Base-by-base conservation (phyloP, 2,888 invertebrate genomes). In the Chesias legatella region DNA sequence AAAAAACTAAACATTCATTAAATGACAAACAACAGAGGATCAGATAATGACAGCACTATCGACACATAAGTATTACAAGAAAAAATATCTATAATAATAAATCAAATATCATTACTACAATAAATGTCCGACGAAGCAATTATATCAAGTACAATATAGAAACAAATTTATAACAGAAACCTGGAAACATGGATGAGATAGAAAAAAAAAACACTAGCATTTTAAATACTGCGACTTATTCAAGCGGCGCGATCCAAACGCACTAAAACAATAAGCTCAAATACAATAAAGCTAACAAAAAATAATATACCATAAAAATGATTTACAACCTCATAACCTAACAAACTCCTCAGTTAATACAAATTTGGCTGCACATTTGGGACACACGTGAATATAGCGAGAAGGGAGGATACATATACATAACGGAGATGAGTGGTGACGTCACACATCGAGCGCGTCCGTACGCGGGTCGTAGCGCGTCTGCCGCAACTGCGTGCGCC, bases 251-350 rank as follows among this genome's bases (percentile, higher is more conserved):
- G 32, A 11, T 28, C 25, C 32, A 23, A 53, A 58, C 63, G 52
- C 53, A 51, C 60, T 62, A 66, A 64, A 71, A 69, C 59, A 70
- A 69, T 66, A 76, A 78, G 78, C 76, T 76, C 74, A 67, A 63
- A 68, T 70, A 78, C 71, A 80, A 84, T 82, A 85, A 82, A 81
- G 79, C 84, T 83, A 86, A 84, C 77, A 85, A 85, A 53, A 84
- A 83, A 17, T n/a, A n/a, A n/a, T 83, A 86, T 78, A 85, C 58
- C 73, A 76, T 82, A 82, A 80, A 84, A 85, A 86, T 84, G 84
- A 88, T 88, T 86, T 86, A 86, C 83, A 85, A 83, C 82, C 79
- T 77, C 80, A 72, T 81, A 84, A 85, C 80, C 79, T 84, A 83
- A 83, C 78, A 78, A 81, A 80, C 78, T 60, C 66, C 67, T 77